Evolutionary conservation across 1,140 invertebrate genomes (phyloP), one percentile per base, ranked within the genome.

Genomic region (Condylostylus longicornis): DNA sequence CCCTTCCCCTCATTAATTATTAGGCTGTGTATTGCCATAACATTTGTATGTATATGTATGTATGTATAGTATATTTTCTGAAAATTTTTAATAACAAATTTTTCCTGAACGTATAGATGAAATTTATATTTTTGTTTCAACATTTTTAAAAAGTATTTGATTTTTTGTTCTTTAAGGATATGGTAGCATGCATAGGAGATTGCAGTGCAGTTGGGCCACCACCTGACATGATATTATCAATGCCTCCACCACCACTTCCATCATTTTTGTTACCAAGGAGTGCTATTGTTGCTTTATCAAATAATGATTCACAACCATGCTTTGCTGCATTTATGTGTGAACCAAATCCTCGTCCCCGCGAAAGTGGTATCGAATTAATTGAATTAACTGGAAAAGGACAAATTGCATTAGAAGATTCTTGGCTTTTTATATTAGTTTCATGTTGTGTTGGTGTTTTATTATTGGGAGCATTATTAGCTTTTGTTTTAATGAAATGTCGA

Each of bases 201-300:
- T 77, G 74, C 49, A 71, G 73, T 47, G 73, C 74, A n/a, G 57
- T 81, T 14, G 79, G 77, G 6, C 81, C 82, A n/a, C 81, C 82
- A 10, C 81, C 81, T 2, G 77, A 83, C 51, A 75, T 70, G 33
- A 83, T 84, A 42, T 58, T 82, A 31, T 75, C 74, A 42, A 72
- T 84, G 61, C 81, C 82, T n/a, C 82, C 81, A 19, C 82, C 81
- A 2, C 82, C 81, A 3, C 64, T 82, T 41, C 81, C 81, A 5
- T 66, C 72, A 3, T 80, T 81, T 59, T 58, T 84, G 21, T 68
- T 75, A 36, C 64, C 58, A 43, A 44, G 61, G 46, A 42, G 47
- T 43, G 43, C 60, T 38, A 37, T 56, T 42, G 37, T 53, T 50
- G 9, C 50, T 56, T 58, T 54, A 43, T 51, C 57, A 43, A 57